A percentile compares a stretch with the other conserved stretches of the same genome.
phyloP scores from a whole-genome alignment of 2,888 invertebrate species.

The Plebejus anna region DNA sequence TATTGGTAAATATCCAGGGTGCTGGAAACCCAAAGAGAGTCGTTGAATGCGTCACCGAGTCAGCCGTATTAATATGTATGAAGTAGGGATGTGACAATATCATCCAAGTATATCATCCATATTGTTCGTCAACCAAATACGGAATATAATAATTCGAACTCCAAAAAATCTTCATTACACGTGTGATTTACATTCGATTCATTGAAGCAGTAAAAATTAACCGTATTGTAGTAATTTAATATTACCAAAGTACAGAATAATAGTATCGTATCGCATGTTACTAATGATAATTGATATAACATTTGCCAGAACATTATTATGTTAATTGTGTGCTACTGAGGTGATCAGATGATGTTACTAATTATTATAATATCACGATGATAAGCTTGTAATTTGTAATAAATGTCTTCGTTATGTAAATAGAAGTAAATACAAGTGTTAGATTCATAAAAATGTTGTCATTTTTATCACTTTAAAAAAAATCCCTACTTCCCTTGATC shows the following conservation, averaged over 20 bases:
- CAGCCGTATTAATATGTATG: slow-evolving; percentile 60
- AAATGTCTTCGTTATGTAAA: background rate
- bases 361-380: background rate
- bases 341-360: slow-evolving; percentile 16
- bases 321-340: slow-evolving; percentile 4
- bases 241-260: background rate
- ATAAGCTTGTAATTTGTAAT: background rate
- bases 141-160: no score
- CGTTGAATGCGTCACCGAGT: slow-evolving; percentile 52
- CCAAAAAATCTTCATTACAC: no score
- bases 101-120: background rate
- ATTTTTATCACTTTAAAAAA: background rate
- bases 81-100: slow-evolving; percentile 14
- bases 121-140: background rate
- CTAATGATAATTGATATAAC: slow-evolving; percentile 8
- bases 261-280: background rate
- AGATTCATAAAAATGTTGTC: background rate
- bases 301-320: slow-evolving; percentile 9
- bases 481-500: background rate
- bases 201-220: no score
- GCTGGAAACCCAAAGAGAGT: slow-evolving; percentile 47
- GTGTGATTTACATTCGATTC: no score
- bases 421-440: background rate
- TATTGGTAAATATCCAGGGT: slow-evolving; percentile 47
- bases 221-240: background rate